phyloP scores from a whole-genome alignment of 2,113 vertebrate genomes.

The Hystrix brachyura region DNA sequence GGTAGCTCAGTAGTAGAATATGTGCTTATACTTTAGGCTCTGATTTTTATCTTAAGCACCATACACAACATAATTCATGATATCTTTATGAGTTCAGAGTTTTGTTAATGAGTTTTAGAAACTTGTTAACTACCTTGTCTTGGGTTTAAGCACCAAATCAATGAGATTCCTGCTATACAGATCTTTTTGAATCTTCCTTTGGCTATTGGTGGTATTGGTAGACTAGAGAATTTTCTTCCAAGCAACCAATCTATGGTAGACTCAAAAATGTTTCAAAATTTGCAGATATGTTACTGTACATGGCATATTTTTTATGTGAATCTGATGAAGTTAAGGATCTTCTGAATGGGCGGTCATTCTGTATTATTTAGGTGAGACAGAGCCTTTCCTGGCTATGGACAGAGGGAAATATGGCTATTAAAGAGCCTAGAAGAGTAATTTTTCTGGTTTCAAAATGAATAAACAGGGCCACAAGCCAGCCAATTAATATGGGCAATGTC shows the following conservation, averaged over 20 bases:
- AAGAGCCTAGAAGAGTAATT: background rate
- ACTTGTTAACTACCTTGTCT: background rate
- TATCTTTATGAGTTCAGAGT: background rate
- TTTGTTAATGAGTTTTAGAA: slow-evolving; percentile 9
- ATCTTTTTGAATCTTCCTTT: background rate
- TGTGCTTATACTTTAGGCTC: background rate
- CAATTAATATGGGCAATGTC: background rate
- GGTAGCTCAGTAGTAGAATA: background rate
- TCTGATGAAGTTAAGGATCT: background rate
- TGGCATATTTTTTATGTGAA: background rate
- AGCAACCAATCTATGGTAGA: background rate
- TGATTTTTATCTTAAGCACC: background rate
- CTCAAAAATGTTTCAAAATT: background rate
- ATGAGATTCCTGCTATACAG: background rate
- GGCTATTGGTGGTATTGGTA: background rate
- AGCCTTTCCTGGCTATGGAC: background rate
- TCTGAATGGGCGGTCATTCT: background rate
- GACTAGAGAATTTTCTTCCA: background rate
- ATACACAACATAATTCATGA: background rate
- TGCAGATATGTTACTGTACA: background rate
- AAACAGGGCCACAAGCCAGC: background rate
- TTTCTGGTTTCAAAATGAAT: background rate
- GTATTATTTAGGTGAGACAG: background rate
- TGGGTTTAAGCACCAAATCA: background rate
- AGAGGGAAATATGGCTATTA: background rate